Conservation (phyloP, 2,888 invertebrate genomes). For the Schizotus pectinicornis region DNA sequence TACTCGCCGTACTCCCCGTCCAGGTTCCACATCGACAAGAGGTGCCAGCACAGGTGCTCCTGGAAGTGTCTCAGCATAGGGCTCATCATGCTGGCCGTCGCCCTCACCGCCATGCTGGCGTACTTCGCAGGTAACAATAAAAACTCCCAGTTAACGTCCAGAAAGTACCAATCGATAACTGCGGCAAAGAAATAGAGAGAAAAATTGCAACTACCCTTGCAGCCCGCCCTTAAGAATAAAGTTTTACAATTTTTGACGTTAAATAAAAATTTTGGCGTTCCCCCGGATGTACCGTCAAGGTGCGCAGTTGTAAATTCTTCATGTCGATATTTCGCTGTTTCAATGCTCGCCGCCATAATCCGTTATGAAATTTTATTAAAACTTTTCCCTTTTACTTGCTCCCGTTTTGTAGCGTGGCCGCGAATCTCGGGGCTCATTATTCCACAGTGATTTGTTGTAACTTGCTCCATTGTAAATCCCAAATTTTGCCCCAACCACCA, state of each 20-base stretch:
- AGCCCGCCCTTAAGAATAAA: no score
- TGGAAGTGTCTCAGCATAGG: conserved; percentile 97
- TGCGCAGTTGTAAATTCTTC: no score
- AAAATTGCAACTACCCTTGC: no score
- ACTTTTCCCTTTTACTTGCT: no score
- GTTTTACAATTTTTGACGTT: no score
- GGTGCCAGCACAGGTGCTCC: conserved; percentile 91
- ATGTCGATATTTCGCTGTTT: no score
- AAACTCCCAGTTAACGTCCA: no score
- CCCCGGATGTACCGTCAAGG: background rate
- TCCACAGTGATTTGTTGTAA: conserved; percentile 16
- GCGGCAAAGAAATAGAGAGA: no score
- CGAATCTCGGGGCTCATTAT: conserved; percentile 12
- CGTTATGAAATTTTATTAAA: no score
- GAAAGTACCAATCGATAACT: no score
- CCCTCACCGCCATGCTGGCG: conserved; percentile 90
- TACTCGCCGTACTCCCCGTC: conserved; percentile 91
- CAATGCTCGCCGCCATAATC: no score
- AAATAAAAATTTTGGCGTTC: background rate
- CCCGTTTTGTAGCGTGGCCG: no score
- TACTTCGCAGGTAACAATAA: conserved; percentile 83
- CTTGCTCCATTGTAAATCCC: conserved; percentile 17
- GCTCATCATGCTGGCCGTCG: conserved; percentile 88
- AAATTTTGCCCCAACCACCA: conserved; percentile 13
- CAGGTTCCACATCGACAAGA: conserved; percentile 93